phyloP scores from a whole-genome alignment of 2,888 invertebrate species.

The Caenorhabditis sinica region DNA sequence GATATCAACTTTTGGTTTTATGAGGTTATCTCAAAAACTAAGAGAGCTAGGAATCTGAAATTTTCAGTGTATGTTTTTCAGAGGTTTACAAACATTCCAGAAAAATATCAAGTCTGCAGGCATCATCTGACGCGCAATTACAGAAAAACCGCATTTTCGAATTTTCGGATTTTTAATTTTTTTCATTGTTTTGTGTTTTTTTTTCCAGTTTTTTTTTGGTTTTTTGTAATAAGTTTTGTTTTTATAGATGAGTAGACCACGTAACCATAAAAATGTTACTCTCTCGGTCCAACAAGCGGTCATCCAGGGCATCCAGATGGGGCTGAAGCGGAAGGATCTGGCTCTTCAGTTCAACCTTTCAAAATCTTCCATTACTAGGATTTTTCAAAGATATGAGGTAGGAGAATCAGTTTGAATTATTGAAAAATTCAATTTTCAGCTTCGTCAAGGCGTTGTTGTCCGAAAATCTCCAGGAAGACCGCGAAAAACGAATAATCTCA shows the following conservation, averaged over 20 bases:
- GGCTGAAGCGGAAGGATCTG: neutral
- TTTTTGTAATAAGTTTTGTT: neutral
- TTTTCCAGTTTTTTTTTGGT: neutral
- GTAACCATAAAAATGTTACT: too few species aligned
- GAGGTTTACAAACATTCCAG: neutral
- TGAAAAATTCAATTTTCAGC: neutral
- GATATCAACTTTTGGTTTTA: neutral
- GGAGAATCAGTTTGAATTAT: neutral
- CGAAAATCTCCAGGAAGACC: too few species aligned
- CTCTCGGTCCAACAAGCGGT: too few species aligned
- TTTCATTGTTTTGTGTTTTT: neutral
- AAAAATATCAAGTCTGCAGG: neutral
- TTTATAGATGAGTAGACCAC: too few species aligned
- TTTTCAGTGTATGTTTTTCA: neutral
- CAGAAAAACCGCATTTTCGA: neutral
- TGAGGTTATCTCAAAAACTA: neutral
- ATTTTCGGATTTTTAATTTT: neutral
- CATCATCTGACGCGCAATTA: slow-evolving; percentile 6
- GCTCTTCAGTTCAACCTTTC: neutral
- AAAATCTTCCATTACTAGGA: neutral
- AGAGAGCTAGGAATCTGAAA: neutral
- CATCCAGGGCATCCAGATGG: slow-evolving; percentile 1
- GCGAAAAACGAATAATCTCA: too few species aligned
- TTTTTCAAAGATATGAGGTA: neutral
- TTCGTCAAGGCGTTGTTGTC: neutral